phyloP scores from a whole-genome alignment of 2,888 invertebrate species.

The Athalia cordata region DNA sequence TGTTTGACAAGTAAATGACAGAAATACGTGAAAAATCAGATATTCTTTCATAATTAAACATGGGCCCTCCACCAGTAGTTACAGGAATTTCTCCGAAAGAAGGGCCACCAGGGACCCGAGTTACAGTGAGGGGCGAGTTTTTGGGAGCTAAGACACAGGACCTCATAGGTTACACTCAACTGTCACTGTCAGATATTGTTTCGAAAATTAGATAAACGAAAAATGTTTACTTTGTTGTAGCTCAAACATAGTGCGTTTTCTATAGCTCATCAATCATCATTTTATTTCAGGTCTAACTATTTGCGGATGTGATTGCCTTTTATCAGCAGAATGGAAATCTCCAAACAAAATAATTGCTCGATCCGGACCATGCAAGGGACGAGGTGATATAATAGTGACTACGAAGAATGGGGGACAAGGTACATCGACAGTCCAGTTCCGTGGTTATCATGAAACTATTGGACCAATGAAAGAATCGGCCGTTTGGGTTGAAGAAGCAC shows the following conservation, averaged over 20 bases:
- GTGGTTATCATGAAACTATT: constrained; percentile 90
- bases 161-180: constrained; percentile 81
- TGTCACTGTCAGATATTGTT: constrained; percentile 25
- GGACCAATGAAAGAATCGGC: constrained; percentile 98
- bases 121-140: constrained; percentile 97
- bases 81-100: constrained; percentile 99
- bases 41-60: constrained; percentile 58
- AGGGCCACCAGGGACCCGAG: constrained; percentile 96
- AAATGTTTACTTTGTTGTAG: not conserved
- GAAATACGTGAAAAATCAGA: not conserved
- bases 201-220: not conserved
- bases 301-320: constrained; percentile 95
- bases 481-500: constrained; percentile 98
- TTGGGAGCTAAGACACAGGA: constrained; percentile 91
- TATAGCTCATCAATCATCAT: constrained; percentile 1
- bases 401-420: constrained; percentile 92
- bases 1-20: constrained; percentile 21
- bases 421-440: constrained; percentile 91
- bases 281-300: constrained; percentile 87
- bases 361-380: constrained; percentile 92
- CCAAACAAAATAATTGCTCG: constrained; percentile 97
- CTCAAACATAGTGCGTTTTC: not conserved
- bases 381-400: constrained; percentile 93
- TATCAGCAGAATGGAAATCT: constrained; percentile 99
- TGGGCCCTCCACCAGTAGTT: constrained; percentile 90